Base-by-base conservation (phyloP, 1,140 invertebrate genomes). In the Drosophila truncata region DNA sequence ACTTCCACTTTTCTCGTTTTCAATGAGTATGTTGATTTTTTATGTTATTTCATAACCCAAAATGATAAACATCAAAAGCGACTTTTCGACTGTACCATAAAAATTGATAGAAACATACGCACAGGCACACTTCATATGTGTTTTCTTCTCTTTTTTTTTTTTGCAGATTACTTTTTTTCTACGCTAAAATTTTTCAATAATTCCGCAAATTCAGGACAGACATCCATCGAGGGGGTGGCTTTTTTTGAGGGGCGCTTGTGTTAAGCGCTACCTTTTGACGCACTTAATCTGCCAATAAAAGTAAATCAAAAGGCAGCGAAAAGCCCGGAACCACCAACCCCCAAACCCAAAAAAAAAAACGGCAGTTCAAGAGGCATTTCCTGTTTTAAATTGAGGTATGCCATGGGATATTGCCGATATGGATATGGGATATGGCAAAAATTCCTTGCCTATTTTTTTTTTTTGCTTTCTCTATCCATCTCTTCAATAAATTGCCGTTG, bases 271-370 rank as follows among this genome's bases (percentile, higher is more conserved):
- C 85, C 85, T 88, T 88, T 85, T 90, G 82, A 82, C 74, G 84
- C 80, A 74, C 79, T 86, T 91, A 91, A 91, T 90, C 84, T 91
- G 90, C 82, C 90, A 91, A 91, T 91, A 91, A 91, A 91, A 91
- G 90, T 91, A 91, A 91, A 91, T 91, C 90, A 91, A 91, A 84
- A 91, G 85, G 82, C 76, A 59, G 66, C 66, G 66, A 50, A 49
- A 59, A 83, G 66, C 66, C 80, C 66, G 14, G 54, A 41, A 41
- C 54, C 23, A 78, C 46, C 74, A 66, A 77, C 62, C 63, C 77
- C 67, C 75, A 50, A 75, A 44, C 50, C 63, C 59, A 50, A 58
- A 58, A 46, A 41, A 52, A 59, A 18, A 44, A 13, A 5, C 62
- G 75, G 73, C 83, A 80, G 80, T 83, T 87, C 80, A 73, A 88